phyloP scores from a whole-genome alignment of 2,113 vertebrate genomes.

The Erinaceus europaeus region DNA sequence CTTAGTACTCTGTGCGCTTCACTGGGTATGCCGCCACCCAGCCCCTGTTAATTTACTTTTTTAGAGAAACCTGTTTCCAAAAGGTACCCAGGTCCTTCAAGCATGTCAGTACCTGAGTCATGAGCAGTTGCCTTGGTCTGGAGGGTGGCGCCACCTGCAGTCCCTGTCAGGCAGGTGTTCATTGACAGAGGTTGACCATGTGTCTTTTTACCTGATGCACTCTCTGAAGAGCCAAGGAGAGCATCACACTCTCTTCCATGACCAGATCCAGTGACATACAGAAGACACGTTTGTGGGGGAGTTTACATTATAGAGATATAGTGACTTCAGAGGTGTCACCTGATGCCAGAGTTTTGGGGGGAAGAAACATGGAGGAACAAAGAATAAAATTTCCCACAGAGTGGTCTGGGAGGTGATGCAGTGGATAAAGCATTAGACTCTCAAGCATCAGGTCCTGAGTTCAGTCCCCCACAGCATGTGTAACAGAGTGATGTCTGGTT shows the following conservation, averaged over 20 bases:
- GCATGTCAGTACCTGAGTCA: background rate
- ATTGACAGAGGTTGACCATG: background rate
- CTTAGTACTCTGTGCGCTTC: no score
- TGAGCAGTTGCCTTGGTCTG: background rate
- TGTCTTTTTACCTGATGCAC: background rate
- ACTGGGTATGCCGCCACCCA: no score
- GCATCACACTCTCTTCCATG: background rate
- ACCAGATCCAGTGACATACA: background rate
- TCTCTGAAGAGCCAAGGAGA: background rate
- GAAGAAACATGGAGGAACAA: background rate
- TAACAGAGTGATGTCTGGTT: no score
- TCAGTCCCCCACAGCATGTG: no score
- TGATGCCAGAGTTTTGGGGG: background rate
- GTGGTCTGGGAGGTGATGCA: background rate
- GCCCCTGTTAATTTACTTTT: conserved; percentile 66
- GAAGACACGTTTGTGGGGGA: background rate
- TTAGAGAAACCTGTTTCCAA: conserved; percentile 43
- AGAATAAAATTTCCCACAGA: background rate
- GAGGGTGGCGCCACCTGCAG: background rate
- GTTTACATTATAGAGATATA: background rate
- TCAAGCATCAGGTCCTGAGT: no score
- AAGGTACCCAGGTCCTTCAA: background rate
- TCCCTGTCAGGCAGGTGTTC: background rate
- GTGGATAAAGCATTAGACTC: no score
- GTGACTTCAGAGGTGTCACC: background rate